Percentiles rank a stretch among this genome's conserved stretches.
Evolutionary conservation across 2,113 vertebrate species (phyloP).

Genomic region (Trichomycterus rosablanca): DNA sequence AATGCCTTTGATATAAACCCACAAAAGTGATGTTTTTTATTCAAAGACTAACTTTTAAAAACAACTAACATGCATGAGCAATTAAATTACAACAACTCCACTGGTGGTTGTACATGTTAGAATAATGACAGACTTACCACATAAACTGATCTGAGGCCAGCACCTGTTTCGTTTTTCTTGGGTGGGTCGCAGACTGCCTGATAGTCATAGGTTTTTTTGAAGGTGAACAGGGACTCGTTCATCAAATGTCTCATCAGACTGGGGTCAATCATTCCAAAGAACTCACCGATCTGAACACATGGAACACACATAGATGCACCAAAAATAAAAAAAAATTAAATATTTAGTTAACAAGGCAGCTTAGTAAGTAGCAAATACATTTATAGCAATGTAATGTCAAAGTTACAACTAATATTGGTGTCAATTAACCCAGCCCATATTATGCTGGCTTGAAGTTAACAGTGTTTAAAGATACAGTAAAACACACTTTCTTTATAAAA

Average conservation of each 20-base stretch:
- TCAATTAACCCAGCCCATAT: too few species aligned
- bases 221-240: conserved; percentile 84
- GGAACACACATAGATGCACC: conserved; percentile 17
- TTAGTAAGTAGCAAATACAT: too few species aligned
- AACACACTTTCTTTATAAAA: too few species aligned
- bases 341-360: too few species aligned
- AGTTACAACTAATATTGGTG: too few species aligned
- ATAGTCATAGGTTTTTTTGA: conserved; percentile 91
- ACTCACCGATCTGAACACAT: conserved; percentile 65
- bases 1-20: too few species aligned
- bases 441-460: too few species aligned
- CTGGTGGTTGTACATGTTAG: conserved; percentile 13
- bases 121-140: conserved; percentile 77
- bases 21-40: too few species aligned
- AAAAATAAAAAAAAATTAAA: not conserved
- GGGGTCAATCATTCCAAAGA: conserved; percentile 89
- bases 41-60: too few species aligned
- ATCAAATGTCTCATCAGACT: conserved; percentile 82
- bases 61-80: too few species aligned
- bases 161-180: conserved; percentile 77
- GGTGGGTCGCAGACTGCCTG: conserved; percentile 86
- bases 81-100: not conserved
- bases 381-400: too few species aligned
- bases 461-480: too few species aligned
- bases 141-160: conserved; percentile 83